Evolutionary conservation across 2,888 invertebrate species (phyloP).

Genomic region (Nycteola revayana): DNA sequence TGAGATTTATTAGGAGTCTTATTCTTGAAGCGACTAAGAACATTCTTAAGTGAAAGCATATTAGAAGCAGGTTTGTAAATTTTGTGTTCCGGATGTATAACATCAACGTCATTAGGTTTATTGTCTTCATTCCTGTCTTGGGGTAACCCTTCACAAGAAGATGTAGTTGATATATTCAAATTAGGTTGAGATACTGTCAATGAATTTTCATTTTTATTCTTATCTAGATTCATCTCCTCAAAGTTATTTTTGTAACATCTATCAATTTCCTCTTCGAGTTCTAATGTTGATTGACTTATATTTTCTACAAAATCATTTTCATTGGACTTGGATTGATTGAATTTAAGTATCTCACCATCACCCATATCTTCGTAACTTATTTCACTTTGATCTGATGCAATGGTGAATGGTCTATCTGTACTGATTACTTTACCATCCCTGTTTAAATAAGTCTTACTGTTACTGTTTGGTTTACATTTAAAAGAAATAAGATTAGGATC

Average conservation of each 20-base stretch:
- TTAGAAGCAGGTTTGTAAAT: slow-evolving; percentile 86
- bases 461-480: slow-evolving; percentile 70
- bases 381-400: slow-evolving; percentile 87
- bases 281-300: slow-evolving; percentile 74
- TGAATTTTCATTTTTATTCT: slow-evolving; percentile 60
- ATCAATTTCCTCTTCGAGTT: slow-evolving; percentile 76
- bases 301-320: slow-evolving; percentile 61
- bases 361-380: slow-evolving; percentile 84
- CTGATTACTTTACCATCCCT: slow-evolving; percentile 83
- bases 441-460: slow-evolving; percentile 78
- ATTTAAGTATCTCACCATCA: slow-evolving; percentile 70
- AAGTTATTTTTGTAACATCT: slow-evolving; percentile 77
- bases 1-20: slow-evolving; percentile 62
- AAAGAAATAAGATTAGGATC: slow-evolving; percentile 63
- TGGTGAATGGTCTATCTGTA: slow-evolving; percentile 85
- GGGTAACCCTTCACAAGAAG: slow-evolving; percentile 79
- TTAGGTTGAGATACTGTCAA: slow-evolving; percentile 65
- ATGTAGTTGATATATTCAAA: slow-evolving; percentile 77
- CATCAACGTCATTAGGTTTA: slow-evolving; percentile 68
- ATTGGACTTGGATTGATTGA: slow-evolving; percentile 58
- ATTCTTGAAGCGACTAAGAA: slow-evolving; percentile 78
- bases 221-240: slow-evolving; percentile 58
- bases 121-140: slow-evolving; percentile 59
- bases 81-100: slow-evolving; percentile 90
- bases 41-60: slow-evolving; percentile 78